Conservation (phyloP, 2,888 invertebrate genomes). For the Apocheima hispidaria region DNA sequence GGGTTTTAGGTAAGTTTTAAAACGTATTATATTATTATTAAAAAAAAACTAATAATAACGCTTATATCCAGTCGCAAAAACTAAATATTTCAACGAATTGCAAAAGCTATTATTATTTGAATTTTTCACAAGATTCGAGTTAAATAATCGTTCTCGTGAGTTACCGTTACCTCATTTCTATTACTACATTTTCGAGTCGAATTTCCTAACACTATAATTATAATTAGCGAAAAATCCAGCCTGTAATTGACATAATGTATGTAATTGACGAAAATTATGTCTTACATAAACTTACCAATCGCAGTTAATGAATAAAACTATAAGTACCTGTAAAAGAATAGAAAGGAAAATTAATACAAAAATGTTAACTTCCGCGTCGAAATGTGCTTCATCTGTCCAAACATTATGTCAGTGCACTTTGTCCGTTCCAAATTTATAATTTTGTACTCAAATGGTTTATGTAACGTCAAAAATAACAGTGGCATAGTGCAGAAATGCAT, state of each 20-base stretch:
- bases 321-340: constrained; percentile 50
- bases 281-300: constrained; percentile 37
- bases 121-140: constrained; percentile 45
- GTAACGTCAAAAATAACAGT: constrained; percentile 30
- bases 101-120: constrained; percentile 27
- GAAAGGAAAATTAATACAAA: constrained; percentile 36
- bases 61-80: not conserved
- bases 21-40: no score
- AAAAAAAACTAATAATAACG: constrained; percentile 1
- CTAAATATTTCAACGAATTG: constrained; percentile 12
- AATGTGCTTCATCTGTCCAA: constrained; percentile 14
- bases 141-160: constrained; percentile 48
- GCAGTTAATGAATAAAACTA: constrained; percentile 21
- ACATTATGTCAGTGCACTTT: constrained; percentile 10
- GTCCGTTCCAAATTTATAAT: constrained; percentile 9
- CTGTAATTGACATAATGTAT: constrained; percentile 8
- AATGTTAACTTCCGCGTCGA: constrained; percentile 5
- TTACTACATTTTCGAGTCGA: constrained; percentile 17
- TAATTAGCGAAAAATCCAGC: constrained; percentile 29
- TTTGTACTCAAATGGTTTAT: constrained; percentile 32
- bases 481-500: constrained; percentile 34
- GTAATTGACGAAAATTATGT: constrained; percentile 13
- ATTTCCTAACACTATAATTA: constrained; percentile 29
- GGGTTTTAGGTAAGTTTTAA: no score
- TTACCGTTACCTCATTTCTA: constrained; percentile 40